Evolutionary conservation across 1,140 invertebrate genomes (phyloP), one percentile per base, ranked within the genome.

Genomic region (Arctopsyche grandis): DNA sequence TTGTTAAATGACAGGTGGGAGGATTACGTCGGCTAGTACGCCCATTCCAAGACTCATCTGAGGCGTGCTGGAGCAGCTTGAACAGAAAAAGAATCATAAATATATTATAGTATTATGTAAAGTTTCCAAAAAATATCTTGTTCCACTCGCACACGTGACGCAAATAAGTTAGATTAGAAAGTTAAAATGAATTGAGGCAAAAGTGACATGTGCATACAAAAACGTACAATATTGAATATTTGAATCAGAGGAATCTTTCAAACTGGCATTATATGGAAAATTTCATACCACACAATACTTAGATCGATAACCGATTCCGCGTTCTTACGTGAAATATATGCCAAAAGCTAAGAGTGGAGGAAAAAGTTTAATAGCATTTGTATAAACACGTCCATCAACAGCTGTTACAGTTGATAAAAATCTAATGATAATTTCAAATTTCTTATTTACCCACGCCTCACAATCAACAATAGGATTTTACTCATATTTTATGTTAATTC

Each of bases 41-140:
- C 56, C 56, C 56, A 60, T 60, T 60, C 16, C 56, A 9, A 60
- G 7, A 60, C 16, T 19, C 16, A 60, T 60, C 56, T 19, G 16
- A 60, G 14, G 16, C 56, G 9, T 19, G 14, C 21, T 19, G 5
- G 14, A 19, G 56, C 16, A 38, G 7, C 29, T 38, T 7, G 29
- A 4, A 38, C 56, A 60, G 52, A 60, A 38, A 60, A 16, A 21
- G 16, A 60, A 60, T 19, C 16, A 19, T 60, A n/a, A 16, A 21
- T 21, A 60, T n/a, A 56, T 56, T 56, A 56, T 21, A 60, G 16
- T 52, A 52, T 52, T 60, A 60, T 60, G 56, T 60, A 60, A 60
- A 60, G 16, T 9, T 60, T 21, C 5, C 7, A 60, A 0, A 21
- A 60, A 21, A 19, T 21, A 7, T 19, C 21, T 21, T 60, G 56